Base-by-base conservation (phyloP, 2,797 vertebrate species). In the Typhlichthys subterraneus region DNA sequence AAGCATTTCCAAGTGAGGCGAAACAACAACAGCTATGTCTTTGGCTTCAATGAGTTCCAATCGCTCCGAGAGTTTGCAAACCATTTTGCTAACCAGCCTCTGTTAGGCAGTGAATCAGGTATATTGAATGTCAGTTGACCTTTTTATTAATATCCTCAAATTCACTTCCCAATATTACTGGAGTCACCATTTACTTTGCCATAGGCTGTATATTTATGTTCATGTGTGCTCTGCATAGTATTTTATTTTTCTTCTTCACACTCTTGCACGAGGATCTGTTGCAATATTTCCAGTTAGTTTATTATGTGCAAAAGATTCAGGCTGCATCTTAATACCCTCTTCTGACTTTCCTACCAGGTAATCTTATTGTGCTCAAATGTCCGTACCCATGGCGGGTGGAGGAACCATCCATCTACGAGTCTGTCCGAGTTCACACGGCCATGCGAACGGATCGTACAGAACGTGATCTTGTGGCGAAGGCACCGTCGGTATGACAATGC, bases 41-140 rank as follows among this genome's bases (percentile, higher is more conserved):
- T 99, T 66, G 97, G 97, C 23, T 98, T 99, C 80, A 99, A 95
- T 31, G 89, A 95, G 73, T 99, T 96, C 73, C 12, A 87, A 5
- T 90, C 81, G 45, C 85, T 99, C 63, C 95, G 93, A 57, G 95
- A 98, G 61, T 94, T 99, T 63, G 90, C 95, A 71, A 92, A 88
- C 84, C 97, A 99, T 83, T 94, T 99, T 69, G 97, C 97, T 60
- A 99, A 99, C 81, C 94, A 98, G 77, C 97, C 97, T 57, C 90
- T 99, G 63, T 91, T 99, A 67, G 97, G 97, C 69, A 98, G 97
- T 0, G 97, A 99, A 76, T 91, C 97, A 90, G 97, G 97, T 99
- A 75, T 3, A 64, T 12, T 55, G 17, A 47, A 12, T 23, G 6
- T 19, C 15, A 58, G 12, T 29, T 59, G 17, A 48, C 10, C 29